Evolutionary conservation across 1,140 invertebrate genomes (phyloP), one percentile per base, ranked within the genome.

Genomic region (Aphelinus certus): DNA sequence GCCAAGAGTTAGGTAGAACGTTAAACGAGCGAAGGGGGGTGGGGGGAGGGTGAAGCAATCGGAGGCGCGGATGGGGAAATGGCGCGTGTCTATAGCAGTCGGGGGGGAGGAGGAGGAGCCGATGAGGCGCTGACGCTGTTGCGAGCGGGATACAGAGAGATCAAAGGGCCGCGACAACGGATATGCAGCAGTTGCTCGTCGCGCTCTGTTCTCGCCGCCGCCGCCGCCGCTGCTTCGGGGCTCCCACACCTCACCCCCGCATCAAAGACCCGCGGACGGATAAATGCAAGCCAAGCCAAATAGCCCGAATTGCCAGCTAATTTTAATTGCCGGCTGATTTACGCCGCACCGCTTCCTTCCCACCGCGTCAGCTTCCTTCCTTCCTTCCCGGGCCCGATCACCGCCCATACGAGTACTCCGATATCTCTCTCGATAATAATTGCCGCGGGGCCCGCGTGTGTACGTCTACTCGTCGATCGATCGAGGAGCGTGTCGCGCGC

Each of bases 101-200:
- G 78, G 58, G 51, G 76, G 64, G 26, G 26, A 0, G 26, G 26
- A 26, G 75, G 78, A 78, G 75, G 71, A 72, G 76, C 70, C 79
- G 79, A 80, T 82, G 79, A 71, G 77, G 73, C 63, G 75, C 64
- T 76, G 47, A 48, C 63, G n/a, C 63, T 47, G 26, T 26, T n/a
- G 77, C 77, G 78, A 75, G 77, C 78, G 75, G 71, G 73, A 78
- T 80, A 73, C 69, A 72, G 45, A 71, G 26, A 87, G 83, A 87
- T 88, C 87, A 88, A 88, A 88, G 85, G 57, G 75, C 75, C 77
- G 84, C 84, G 86, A 87, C 82, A 87, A 85, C 86, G 83, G 85
- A 87, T 87, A 86, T 84, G 82, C 81, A 82, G 83, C 82, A 86
- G 46, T 85, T 82, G 80, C 79, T 76, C 63, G 76, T 77, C 78